Base-by-base conservation (phyloP, 2,888 invertebrate genomes). In the Oscheius sp. region DNA sequence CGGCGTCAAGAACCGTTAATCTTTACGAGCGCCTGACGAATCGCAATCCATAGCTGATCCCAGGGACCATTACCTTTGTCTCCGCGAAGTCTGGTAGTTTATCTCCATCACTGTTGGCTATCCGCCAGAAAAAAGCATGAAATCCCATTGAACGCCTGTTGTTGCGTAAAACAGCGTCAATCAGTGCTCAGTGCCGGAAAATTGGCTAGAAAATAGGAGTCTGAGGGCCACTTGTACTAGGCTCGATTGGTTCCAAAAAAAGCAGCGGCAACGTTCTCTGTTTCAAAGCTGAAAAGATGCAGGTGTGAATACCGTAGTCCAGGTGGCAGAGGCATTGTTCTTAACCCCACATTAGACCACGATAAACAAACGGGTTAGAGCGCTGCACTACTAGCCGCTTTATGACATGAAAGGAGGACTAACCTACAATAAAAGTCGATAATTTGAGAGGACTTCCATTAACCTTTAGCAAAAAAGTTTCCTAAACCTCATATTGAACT, bases 261-360 rank as follows among this genome's bases (percentile, higher is more conserved):
- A 29, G 37, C 17, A 17, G 37, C 23, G 20, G 10, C 3, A 15
- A 39, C 37, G 27, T n/a, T n/a, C n/a, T n/a, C n/a, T n/a, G n/a
- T n/a, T n/a, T n/a, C n/a, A n/a, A n/a, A n/a, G n/a, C n/a, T n/a
- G n/a, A n/a, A n/a, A 42, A 52, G n/a, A 6, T 42, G 39, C 33
- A 65, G 52, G 65, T 55, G 65, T 55, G 53, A 65, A 53, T 53
- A 53, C 52, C 53, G 52, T 53, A 39, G 61, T 61, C 37, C 65
- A 65, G 65, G 65, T 65, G 65, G 65, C 53, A 20, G 31, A 39
- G 23, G 39, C 39, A 52, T 65, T 65, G 65, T 65, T 65, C 65
- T 25, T 55, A 65, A 39, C 65, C 65, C 65, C 53, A 53, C 27
- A 65, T 65, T 65, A 65, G 65, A 42, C 39, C 34, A 37, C 52